Base-by-base conservation (phyloP, 2,888 invertebrate species). In the Yponomeuta evonymella region DNA sequence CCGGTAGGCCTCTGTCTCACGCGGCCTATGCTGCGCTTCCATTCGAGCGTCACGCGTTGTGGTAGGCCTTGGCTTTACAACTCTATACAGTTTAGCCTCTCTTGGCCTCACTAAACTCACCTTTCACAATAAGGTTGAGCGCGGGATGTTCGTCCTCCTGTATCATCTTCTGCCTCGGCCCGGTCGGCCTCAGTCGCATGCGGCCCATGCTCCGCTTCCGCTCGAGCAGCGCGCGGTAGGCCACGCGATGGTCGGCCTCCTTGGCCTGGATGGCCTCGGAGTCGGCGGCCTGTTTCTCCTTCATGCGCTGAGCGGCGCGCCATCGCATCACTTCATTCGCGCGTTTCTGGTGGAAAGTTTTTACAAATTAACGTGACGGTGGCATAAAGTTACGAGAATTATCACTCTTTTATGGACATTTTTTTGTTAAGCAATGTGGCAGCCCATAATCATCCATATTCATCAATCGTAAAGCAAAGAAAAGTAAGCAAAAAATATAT, bases 121-220 rank as follows among this genome's bases (percentile, higher is more conserved):
- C 96, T 94, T 96, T 95, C 5, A 96, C 80, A 4, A 96, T 82
- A 10, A 96, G 86, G 76, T 93, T 94, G 71, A 96, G 94, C 4
- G 88, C 83, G 36, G 92, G 93, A 75, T 95, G 93, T 51, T 89
- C 92, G 75, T 85, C 89, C 6, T 82, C 74, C 70, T 81, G 81
- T n/a, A 90, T 75, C 88, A 88, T 84, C 82, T 92, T 90, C 79
- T 86, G 83, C 5, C 96, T 83, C 0, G 95, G 95, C 0, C 95
- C 96, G 1, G 85, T 87, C 0, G 83, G 86, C 30, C 90, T 90
- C 74, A 93, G 71, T 76, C 91, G 93, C 80, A 77, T 82, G 43
- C 94, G 88, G 4, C 96, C 96, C 62, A 94, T 77, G 70, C 93
- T 84, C 3, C 96, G 88, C 77, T 94, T 95, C 70, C 90, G 86